Percentiles rank a stretch among this genome's conserved stretches.
phyloP scores from a whole-genome alignment of 2,888 invertebrate species.

The Cephonodes hylas region DNA sequence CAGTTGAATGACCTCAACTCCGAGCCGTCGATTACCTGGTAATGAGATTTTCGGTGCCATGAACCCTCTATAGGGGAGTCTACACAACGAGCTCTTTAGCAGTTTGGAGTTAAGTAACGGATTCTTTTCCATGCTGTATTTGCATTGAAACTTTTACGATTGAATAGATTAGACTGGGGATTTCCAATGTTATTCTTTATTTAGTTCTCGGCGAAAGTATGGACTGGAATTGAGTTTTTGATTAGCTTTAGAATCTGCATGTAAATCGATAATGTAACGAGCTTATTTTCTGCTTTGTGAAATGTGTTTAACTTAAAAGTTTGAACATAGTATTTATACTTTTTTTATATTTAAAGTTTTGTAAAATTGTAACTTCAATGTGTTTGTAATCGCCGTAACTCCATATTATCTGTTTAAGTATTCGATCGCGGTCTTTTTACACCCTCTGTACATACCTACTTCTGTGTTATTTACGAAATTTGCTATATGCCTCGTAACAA shows the following conservation, averaged over 20 bases:
- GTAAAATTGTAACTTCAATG: too few species aligned
- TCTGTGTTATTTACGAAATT: too few species aligned
- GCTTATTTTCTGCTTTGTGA: background rate
- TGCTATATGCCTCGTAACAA: background rate
- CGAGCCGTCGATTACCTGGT: slow-evolving; percentile 89
- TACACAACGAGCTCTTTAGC: slow-evolving; percentile 36
- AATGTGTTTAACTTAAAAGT: background rate
- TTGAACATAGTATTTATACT: background rate
- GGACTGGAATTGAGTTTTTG: background rate
- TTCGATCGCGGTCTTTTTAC: too few species aligned
- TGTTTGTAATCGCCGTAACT: too few species aligned
- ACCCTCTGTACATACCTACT: too few species aligned
- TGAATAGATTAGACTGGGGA: background rate
- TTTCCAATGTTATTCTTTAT: slow-evolving; percentile 6
- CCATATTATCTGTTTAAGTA: too few species aligned
- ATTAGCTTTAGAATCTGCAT: background rate
- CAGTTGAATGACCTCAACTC: slow-evolving; percentile 89
- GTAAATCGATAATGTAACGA: background rate
- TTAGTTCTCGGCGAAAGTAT: background rate
- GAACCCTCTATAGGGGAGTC: slow-evolving; percentile 44
- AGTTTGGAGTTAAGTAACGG: slow-evolving; percentile 31
- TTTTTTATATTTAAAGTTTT: too few species aligned
- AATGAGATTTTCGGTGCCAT: slow-evolving; percentile 61
- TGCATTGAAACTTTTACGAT: background rate
- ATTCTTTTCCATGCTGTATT: slow-evolving; percentile 21